Percentiles rank a stretch among this genome's conserved stretches.
These are phyloP conservation scores for Tinamus guttatus DNA, from an alignment of 2,113 vertebrate species.

Conservation along the genomic window DNA sequence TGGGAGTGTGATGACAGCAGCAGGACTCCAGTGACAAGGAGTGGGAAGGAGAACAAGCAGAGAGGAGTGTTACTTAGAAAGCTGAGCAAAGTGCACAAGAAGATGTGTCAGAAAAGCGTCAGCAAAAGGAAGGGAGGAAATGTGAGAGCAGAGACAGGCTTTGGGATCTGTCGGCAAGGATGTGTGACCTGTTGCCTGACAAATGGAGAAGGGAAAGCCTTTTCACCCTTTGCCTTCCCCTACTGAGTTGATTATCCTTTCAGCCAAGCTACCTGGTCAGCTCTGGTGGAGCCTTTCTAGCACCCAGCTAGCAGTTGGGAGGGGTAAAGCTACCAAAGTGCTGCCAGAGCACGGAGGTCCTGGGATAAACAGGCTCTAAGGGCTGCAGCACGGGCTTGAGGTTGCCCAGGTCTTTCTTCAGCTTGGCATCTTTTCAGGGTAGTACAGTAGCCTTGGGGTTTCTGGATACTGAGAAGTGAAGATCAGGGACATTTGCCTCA, in stretches of 20 bases:
- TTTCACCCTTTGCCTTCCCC: background rate
- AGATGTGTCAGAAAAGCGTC: conserved; percentile 65
- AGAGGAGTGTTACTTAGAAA: conserved; percentile 69
- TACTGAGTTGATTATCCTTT: background rate
- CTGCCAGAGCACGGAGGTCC: fast-evolving
- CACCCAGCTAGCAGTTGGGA: fast-evolving
- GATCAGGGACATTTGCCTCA: fast-evolving
- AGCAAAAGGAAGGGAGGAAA: conserved; percentile 49
- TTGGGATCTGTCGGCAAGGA: conserved; percentile 53
- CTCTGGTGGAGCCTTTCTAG: background rate
- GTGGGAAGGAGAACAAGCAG: conserved; percentile 72
- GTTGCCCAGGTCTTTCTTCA: background rate
- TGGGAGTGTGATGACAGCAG: conserved; percentile 70
- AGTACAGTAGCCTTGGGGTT: background rate
- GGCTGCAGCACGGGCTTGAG: background rate
- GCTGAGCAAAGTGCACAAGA: conserved; percentile 66
- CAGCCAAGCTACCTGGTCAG: background rate
- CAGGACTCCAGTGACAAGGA: conserved; percentile 71
- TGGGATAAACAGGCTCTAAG: fast-evolving
- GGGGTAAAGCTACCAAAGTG: background rate
- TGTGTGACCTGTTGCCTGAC: conserved; percentile 56
- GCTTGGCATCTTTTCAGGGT: background rate
- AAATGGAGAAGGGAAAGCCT: background rate
- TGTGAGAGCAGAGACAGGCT: conserved; percentile 43
- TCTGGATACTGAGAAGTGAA: background rate